phyloP scores from a whole-genome alignment of 2,888 invertebrate species.

The Sphaerophoria taeniata region DNA sequence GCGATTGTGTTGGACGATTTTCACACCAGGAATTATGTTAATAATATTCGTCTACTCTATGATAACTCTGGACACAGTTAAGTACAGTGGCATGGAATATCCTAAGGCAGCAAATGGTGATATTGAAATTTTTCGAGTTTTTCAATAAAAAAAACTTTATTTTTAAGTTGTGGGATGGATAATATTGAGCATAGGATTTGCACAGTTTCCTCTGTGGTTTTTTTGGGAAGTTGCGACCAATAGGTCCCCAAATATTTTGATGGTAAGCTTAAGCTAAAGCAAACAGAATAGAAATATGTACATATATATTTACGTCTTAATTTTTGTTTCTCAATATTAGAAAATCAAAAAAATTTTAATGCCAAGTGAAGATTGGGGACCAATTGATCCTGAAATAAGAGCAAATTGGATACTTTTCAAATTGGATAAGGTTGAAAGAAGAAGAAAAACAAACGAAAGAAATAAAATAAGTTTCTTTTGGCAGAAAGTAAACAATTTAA shows the following conservation, averaged over 20 bases:
- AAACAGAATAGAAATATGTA: too few relatives aligned
- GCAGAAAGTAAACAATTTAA: slow-evolving; percentile 78
- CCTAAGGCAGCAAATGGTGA: slow-evolving; percentile 86
- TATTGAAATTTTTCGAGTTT: neutral
- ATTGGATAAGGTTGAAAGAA: slow-evolving; percentile 82
- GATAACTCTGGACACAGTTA: slow-evolving; percentile 84
- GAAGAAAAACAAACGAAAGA: slow-evolving; percentile 76
- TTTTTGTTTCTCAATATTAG: slow-evolving; percentile 15
- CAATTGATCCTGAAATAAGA: slow-evolving; percentile 83
- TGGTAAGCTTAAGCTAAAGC: too few relatives aligned
- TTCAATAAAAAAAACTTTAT: neutral
- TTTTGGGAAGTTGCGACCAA: slow-evolving; percentile 77
- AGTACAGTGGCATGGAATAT: slow-evolving; percentile 85
- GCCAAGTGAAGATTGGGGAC: slow-evolving; percentile 87
- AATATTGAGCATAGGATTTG: slow-evolving; percentile 83
- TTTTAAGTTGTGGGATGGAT: slow-evolving; percentile 84
- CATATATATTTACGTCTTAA: neutral
- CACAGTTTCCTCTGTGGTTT: slow-evolving; percentile 84
- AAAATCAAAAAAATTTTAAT: slow-evolving; percentile 83
- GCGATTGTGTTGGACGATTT: slow-evolving; percentile 89
- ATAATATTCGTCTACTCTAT: slow-evolving; percentile 89
- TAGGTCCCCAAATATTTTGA: slow-evolving; percentile 61
- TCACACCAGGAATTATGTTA: slow-evolving; percentile 88
- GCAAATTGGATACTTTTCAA: slow-evolving; percentile 86
- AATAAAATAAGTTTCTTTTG: slow-evolving; percentile 78